Conservation (phyloP, 2,888 invertebrate genomes). For the Galeruca laticollis region DNA sequence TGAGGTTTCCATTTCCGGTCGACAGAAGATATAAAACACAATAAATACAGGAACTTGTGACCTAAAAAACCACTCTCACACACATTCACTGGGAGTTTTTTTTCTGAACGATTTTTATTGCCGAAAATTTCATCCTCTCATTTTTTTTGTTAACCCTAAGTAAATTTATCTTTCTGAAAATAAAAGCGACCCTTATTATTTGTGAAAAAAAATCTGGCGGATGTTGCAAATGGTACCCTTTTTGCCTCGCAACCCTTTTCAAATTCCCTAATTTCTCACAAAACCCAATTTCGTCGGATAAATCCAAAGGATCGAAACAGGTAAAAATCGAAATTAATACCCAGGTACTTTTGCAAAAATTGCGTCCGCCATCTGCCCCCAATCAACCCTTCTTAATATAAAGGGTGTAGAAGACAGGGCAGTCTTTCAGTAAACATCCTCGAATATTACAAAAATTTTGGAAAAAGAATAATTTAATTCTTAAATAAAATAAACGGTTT, state of each 20-base stretch:
- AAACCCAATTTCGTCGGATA: conserved; percentile 42
- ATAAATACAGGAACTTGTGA: background rate
- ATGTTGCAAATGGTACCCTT: conserved; percentile 47
- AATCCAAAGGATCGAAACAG: conserved; percentile 43
- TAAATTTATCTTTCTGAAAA: conserved; percentile 6
- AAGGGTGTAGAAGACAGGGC: conserved; percentile 37
- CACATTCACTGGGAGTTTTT: background rate
- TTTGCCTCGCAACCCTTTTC: conserved; percentile 39
- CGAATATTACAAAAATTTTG: no score
- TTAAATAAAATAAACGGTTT: no score
- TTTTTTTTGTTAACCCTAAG: conserved; percentile 17
- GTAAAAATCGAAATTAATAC: conserved; percentile 47
- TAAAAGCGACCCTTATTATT: conserved; percentile 10
- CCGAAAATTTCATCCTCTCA: background rate
- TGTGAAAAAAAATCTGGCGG: conserved; percentile 36
- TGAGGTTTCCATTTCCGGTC: no score
- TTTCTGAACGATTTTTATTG: no score
- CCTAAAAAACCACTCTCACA: background rate
- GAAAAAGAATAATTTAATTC: no score
- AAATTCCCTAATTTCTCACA: conserved; percentile 48
- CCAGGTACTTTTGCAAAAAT: conserved; percentile 49
- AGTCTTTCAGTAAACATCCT: background rate
- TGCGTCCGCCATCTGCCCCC: conserved; percentile 54
- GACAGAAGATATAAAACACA: no score
- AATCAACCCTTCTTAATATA: conserved; percentile 48